Evolutionary conservation across 2,797 vertebrate genomes (phyloP).

Genomic region (Phataginus tetradactyla): DNA sequence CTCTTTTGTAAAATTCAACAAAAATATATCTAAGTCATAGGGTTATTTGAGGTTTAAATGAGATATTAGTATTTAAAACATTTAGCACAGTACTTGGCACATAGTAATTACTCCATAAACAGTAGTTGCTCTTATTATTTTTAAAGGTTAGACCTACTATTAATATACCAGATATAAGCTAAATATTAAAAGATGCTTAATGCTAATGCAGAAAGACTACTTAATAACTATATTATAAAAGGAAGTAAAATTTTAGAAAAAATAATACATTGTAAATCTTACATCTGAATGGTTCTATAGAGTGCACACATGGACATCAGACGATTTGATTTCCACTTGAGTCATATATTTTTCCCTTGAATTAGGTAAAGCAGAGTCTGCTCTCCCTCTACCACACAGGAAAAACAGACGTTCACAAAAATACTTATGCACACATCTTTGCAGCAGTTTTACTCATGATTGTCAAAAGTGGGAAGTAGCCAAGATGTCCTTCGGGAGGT

Average conservation of each 20-base stretch:
- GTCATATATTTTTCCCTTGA: neutral
- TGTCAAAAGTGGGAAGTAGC: neutral
- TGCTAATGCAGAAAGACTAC: neutral
- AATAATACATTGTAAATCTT: neutral
- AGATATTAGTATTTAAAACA: neutral
- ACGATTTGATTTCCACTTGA: neutral
- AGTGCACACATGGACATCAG: neutral
- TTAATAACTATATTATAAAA: neutral
- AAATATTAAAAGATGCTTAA: neutral
- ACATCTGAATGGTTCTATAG: neutral
- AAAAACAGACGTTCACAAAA: neutral
- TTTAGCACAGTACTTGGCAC: neutral
- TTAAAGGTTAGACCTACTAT: neutral
- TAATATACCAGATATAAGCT: neutral
- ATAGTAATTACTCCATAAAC: neutral
- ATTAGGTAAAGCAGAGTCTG: neutral
- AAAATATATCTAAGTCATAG: neutral
- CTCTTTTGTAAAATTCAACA: neutral
- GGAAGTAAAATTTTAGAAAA: neutral
- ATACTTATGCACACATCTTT: neutral
- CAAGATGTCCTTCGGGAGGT: neutral
- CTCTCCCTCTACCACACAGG: neutral
- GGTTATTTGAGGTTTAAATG: neutral
- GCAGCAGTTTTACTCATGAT: neutral
- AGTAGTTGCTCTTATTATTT: neutral